phyloP scores from a whole-genome alignment of 2,888 invertebrate genomes.

The Drosophila helvetica region DNA sequence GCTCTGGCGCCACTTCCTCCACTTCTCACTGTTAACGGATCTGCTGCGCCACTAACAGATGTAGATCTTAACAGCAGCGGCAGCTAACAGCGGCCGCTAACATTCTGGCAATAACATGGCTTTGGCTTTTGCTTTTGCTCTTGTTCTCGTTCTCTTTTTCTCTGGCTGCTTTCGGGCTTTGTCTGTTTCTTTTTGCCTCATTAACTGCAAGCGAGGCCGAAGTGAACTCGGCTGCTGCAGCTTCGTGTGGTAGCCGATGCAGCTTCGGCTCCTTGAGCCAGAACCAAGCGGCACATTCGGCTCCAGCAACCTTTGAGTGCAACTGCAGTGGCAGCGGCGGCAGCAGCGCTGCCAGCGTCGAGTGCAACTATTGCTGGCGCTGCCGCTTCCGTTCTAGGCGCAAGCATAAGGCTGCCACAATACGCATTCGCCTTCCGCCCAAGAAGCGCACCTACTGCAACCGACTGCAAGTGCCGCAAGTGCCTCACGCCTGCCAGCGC shows the following conservation, averaged over 20 bases:
- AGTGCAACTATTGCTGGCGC: conserved; percentile 68
- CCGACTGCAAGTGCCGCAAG: conserved; percentile 55
- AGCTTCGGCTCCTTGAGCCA: conserved; percentile 35
- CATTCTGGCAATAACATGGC: background rate
- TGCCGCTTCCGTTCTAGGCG: conserved; percentile 29
- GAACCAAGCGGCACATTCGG: conserved; percentile 44
- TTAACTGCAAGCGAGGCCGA: background rate
- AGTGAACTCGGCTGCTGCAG: background rate
- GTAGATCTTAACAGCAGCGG: background rate
- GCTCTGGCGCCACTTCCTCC: background rate
- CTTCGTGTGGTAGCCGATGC: conserved; percentile 4
- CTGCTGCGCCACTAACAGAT: background rate
- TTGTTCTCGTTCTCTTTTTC: background rate
- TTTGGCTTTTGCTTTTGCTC: background rate
- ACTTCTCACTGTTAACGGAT: background rate
- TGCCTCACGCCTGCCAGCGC: conserved; percentile 40
- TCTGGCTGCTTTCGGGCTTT: background rate
- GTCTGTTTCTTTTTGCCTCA: background rate
- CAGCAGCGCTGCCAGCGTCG: conserved; percentile 63
- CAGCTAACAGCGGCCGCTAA: background rate
- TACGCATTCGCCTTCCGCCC: conserved; percentile 61
- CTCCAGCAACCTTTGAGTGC: conserved; percentile 57
- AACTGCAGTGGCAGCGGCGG: conserved; percentile 54
- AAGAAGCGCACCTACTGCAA: conserved; percentile 69
- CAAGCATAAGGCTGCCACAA: conserved; percentile 21